Evolutionary conservation across 2,888 invertebrate species (phyloP).

Genomic region (Falcaria lacertinaria): DNA sequence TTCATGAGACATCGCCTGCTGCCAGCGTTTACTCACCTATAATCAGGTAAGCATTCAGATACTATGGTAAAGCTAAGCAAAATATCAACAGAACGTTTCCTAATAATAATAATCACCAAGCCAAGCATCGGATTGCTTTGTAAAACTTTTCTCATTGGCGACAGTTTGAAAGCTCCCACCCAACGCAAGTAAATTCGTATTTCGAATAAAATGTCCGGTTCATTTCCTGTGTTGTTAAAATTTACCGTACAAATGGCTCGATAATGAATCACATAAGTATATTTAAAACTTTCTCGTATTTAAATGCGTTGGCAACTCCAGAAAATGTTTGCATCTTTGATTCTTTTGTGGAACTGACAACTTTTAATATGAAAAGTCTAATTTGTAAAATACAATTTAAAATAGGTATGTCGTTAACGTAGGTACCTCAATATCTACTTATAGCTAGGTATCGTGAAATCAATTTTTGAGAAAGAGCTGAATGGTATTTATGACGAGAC

Average conservation of each 20-base stretch:
- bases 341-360: background rate
- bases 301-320: background rate
- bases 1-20: slow-evolving; percentile 9
- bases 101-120: slow-evolving; percentile 18
- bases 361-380: background rate
- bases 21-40: background rate
- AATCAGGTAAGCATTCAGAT: background rate
- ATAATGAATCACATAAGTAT: background rate
- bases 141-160: slow-evolving; percentile 37
- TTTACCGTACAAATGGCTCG: background rate
- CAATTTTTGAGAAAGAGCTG: too few species aligned
- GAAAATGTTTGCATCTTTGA: background rate
- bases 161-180: slow-evolving; percentile 6
- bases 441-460: too few species aligned
- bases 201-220: background rate
- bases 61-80: background rate
- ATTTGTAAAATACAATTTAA: background rate
- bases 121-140: slow-evolving; percentile 22
- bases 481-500: too few species aligned
- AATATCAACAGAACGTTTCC: slow-evolving; percentile 8
- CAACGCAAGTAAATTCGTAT: background rate
- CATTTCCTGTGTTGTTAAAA: background rate
- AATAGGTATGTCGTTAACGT: background rate
- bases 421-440: too few species aligned
- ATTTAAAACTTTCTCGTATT: background rate